Base-by-base conservation (phyloP, 2,113 vertebrate genomes). In the Marcusenius ussheri region DNA sequence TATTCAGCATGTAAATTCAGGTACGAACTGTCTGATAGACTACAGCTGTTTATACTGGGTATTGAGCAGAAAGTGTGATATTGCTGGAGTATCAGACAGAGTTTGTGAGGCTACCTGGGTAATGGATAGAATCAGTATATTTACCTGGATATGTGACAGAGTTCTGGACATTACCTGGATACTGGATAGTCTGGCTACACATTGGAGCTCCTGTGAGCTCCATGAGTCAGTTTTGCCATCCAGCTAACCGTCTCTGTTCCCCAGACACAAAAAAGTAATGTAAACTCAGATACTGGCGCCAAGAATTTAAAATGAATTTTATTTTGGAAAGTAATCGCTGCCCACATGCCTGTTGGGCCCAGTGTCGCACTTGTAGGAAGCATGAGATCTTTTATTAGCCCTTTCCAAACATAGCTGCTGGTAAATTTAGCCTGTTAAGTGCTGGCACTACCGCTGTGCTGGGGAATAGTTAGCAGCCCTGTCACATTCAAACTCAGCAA, bases 351-450 rank as follows among this genome's bases (percentile, higher is more conserved):
- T 47, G 42, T 46, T 15, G 35, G 74, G 74, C 74, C 31, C 74
- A 80, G 74, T 42, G 74, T 80, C 46, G 6, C 80, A 47, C 83
- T 49, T 47, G 21, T 46, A 49, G 83, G 83, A n/a, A 49, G 42
- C 24, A 45, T 24, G 13, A 85, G 83, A 24, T 85, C 46, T 42
- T 85, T 85, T 49, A 24, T 85, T 46, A 47, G 21, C 83, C 7
- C 8, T 49, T 85, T 85, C 83, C 83, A 85, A 85, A 85, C 46
- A 85, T 85, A 85, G 83, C 83, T 47, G 46, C 24, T 47, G 46
- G n/a, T 85, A 85, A 85, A 85, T 85, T 85, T 85, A 85, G 83
- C 42, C 3, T 45, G 15, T 46, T n/a, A 49, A 49, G 46, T 45
- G 46, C 83, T 85, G 83, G 83, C 8, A n/a, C n/a, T 46, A 11